Percentiles rank a stretch among this genome's conserved stretches.
These are phyloP conservation scores for Cerastoderma edule DNA, from an alignment of 2,888 invertebrate species.

Conservation along the genomic window DNA sequence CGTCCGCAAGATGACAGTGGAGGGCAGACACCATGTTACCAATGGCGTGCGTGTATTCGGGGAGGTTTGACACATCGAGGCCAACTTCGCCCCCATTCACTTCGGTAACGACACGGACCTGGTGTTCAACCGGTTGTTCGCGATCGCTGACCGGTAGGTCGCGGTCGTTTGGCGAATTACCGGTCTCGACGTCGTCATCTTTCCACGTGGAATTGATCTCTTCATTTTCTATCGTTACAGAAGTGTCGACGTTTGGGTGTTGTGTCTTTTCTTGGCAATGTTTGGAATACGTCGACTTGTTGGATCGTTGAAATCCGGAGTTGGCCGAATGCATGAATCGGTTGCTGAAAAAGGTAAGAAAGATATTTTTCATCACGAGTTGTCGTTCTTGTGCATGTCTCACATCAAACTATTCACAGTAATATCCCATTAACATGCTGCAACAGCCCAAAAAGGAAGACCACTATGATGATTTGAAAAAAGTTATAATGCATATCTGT, in stretches of 20 bases:
- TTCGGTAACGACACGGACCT: neutral
- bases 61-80: neutral
- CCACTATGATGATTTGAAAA: too few species aligned
- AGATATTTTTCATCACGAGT: too few species aligned
- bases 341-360: too few species aligned
- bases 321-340: conserved; percentile 13
- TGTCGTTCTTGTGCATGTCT: too few species aligned
- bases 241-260: neutral
- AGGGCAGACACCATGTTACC: conserved; percentile 19
- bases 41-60: conserved; percentile 13
- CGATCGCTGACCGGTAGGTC: neutral
- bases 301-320: conserved; percentile 20
- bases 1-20: conserved; percentile 24
- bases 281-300: conserved; percentile 3
- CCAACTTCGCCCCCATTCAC: neutral
- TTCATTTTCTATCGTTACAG: neutral
- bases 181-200: neutral
- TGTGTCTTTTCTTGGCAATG: conserved; percentile 4
- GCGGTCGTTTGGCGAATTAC: neutral
- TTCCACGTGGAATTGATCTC: neutral
- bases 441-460: too few species aligned
- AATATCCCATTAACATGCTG: too few species aligned
- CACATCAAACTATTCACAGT: too few species aligned
- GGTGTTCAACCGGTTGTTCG: neutral
- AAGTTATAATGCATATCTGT: too few species aligned